Evolutionary conservation across 1,140 invertebrate genomes (phyloP).

Genomic region (Pissodes strobi): DNA sequence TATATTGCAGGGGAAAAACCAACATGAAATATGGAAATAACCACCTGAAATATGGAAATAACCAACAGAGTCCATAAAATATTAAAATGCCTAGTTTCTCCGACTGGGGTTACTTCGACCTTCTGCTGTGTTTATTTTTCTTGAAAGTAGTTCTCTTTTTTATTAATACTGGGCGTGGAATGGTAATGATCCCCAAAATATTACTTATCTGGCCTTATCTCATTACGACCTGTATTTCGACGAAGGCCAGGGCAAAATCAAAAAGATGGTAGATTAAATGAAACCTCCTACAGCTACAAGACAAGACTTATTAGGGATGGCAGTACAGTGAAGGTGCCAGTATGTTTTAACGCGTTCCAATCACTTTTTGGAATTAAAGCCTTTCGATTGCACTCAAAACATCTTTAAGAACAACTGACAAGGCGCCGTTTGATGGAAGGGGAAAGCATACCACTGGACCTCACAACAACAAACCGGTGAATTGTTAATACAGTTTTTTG

Average conservation of each 20-base stretch:
- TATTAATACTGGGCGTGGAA: too few species aligned
- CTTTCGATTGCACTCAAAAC: not conserved
- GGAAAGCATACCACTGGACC: not conserved
- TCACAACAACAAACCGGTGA: not conserved
- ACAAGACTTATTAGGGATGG: not conserved
- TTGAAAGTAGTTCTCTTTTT: too few species aligned
- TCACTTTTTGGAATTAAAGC: not conserved
- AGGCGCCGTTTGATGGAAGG: not conserved
- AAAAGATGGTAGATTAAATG: not conserved
- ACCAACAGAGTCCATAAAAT: not conserved
- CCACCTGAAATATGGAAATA: not conserved
- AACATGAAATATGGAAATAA: too few species aligned
- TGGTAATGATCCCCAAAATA: too few species aligned
- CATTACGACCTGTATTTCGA: too few species aligned
- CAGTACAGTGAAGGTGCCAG: not conserved
- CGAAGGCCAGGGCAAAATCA: too few species aligned
- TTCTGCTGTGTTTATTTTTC: too few species aligned
- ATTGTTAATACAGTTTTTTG: not conserved
- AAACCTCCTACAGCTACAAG: not conserved
- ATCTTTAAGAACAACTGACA: not conserved
- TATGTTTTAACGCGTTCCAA: not conserved
- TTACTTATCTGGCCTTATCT: too few species aligned
- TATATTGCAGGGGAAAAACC: not conserved
- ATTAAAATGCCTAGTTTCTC: too few species aligned
- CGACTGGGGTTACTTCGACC: too few species aligned